Base-by-base conservation (phyloP, 1,140 invertebrate species). In the Zaprionus ornatus region DNA sequence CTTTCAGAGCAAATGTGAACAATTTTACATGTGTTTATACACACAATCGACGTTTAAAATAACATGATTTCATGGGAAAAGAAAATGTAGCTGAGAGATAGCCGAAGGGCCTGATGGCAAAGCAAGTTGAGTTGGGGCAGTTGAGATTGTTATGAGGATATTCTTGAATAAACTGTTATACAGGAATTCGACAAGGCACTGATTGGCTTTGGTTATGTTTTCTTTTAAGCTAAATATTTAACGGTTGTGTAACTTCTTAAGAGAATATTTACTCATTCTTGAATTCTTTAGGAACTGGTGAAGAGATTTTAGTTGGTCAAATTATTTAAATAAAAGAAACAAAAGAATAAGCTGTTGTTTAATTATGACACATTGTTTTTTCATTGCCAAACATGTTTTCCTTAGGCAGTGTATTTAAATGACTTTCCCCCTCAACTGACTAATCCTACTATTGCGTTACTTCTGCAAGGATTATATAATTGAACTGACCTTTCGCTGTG, bases 11-110 rank as follows among this genome's bases (percentile, higher is more conserved):
- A 27, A 52, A 23, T 66, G 37, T 21, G 40, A 56, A 56, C 23
- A 56, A 45, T 50, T 50, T 50, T 50, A 50, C 35, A 59, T 59
- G 32, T 59, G n/a, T 52, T 52, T 63, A 52, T 63, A 15, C 29
- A 15, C 29, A 23, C 50, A 54, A 35, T 54, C 52, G 10, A 55
- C 52, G 1, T 23, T 50, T 23, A 50, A 50, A 50, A 50, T 23
- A 21, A 50, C 45, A 50, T 23, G 9, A 50, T 42, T 17, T 42
- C 6, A 48, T 21, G 10, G 10, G n/a, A 17, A 6, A n/a, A 0
- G n/a, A n/a, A 42, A n/a, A 42, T n/a, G 40, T 45, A 7, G 40
- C 6, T 17, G 0, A 9, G 40, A n/a, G 3, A 4, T 37, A 23
- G 12, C 21, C 13, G 4, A 12, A 12, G 45, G 45, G 10, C 12